phyloP scores from a whole-genome alignment of 2,113 vertebrate genomes.

The Heterotilapia buettikoferi region DNA sequence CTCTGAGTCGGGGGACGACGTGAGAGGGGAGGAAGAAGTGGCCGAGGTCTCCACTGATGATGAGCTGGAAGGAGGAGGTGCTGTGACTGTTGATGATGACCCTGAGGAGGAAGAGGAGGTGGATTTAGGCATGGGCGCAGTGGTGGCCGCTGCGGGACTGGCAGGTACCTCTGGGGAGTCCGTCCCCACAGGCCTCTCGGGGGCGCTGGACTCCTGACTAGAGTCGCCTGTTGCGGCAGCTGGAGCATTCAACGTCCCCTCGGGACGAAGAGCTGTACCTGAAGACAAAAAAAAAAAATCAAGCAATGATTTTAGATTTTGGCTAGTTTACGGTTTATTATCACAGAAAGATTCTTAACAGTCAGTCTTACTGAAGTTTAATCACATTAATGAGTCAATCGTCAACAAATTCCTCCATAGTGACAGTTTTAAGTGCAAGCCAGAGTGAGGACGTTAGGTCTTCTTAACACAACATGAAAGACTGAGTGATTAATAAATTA shows the following conservation, averaged over 20 bases:
- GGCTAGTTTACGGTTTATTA: not conserved
- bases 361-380: not conserved
- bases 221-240: constrained; percentile 52
- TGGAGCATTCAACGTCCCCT: constrained; percentile 57
- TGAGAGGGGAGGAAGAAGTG: constrained; percentile 70
- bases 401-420: not conserved
- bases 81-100: constrained; percentile 73
- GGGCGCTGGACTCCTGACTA: constrained; percentile 45
- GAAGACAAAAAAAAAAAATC: not conserved
- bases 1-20: constrained; percentile 78
- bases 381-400: not conserved
- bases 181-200: constrained; percentile 72
- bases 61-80: constrained; percentile 74
- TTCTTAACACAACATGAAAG: not conserved
- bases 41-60: constrained; percentile 75
- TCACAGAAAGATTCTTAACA: not conserved
- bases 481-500: not conserved
- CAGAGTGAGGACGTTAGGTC: not conserved
- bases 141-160: not conserved
- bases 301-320: not conserved
- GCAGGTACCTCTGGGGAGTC: constrained; percentile 58
- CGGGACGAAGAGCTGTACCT: constrained; percentile 69
- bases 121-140: constrained; percentile 57
- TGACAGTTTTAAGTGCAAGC: not conserved
- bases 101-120: constrained; percentile 72